Evolutionary conservation across 2,888 invertebrate genomes (phyloP).

Genomic region (Arge pagana): DNA sequence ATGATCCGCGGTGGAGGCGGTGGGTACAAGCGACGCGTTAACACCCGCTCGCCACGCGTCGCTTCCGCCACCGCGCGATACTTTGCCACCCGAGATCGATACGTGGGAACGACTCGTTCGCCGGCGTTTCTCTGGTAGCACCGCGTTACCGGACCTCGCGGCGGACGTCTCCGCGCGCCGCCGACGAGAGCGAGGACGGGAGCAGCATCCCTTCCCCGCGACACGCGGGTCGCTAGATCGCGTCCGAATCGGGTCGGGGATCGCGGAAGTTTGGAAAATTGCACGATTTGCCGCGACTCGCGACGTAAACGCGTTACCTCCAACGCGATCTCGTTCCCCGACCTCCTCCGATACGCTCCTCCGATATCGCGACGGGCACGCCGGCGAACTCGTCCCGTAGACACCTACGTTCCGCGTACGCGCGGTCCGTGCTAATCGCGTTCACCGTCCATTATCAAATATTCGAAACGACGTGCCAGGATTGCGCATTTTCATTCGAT

Average conservation of each 20-base stretch:
- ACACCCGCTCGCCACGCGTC: no score
- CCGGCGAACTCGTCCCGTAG: neutral
- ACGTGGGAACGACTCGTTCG: constrained; percentile 1
- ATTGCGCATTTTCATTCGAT: constrained; percentile 56
- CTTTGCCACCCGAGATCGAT: no score
- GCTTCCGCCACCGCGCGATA: no score
- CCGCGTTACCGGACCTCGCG: constrained; percentile 27
- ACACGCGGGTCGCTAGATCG: neutral
- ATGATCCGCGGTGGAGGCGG: no score
- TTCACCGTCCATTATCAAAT: constrained; percentile 55
- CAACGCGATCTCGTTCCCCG: constrained; percentile 52
- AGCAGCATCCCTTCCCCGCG: neutral
- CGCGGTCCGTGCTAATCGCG: constrained; percentile 18
- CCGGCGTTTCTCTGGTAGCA: constrained; percentile 14
- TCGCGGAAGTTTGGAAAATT: constrained; percentile 30
- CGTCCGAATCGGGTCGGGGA: constrained; percentile 1
- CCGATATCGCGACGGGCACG: constrained; percentile 1
- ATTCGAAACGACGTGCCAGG: constrained; percentile 55
- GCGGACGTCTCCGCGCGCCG: constrained; percentile 2
- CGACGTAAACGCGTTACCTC: constrained; percentile 55
- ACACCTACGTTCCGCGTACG: no score
- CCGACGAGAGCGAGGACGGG: constrained; percentile 20
- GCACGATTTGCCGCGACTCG: constrained; percentile 46
- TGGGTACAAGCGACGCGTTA: no score
- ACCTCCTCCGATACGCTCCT: constrained; percentile 1